Conservation (phyloP, 2,797 vertebrate genomes). For the Pseudochaenichthys georgianus region DNA sequence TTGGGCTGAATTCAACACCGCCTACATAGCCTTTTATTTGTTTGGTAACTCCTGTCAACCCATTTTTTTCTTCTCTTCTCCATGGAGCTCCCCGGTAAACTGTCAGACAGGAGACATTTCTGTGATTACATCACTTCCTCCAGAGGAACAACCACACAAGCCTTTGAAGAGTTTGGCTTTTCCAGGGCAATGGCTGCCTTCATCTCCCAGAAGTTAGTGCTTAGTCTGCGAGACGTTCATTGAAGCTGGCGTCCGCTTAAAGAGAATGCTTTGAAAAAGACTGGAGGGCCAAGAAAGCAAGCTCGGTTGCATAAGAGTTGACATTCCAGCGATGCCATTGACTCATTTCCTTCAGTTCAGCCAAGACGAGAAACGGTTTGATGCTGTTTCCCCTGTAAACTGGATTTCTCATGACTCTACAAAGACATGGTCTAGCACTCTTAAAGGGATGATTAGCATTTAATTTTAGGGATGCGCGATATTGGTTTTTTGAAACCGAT, state of each 20-base stretch:
- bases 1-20: constrained; percentile 26
- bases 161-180: constrained; percentile 72
- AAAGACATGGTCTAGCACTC: background rate
- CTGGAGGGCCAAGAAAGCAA: constrained; percentile 46
- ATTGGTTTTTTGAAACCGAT: no score
- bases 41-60: constrained; percentile 37
- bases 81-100: constrained; percentile 35
- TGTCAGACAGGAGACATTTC: constrained; percentile 62
- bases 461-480: no score
- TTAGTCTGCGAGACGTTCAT: constrained; percentile 71
- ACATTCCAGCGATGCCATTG: constrained; percentile 57
- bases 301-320: constrained; percentile 38
- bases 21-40: constrained; percentile 16
- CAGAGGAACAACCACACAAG: constrained; percentile 64
- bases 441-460: background rate
- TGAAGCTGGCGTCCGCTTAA: constrained; percentile 74
- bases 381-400: constrained; percentile 24
- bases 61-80: constrained; percentile 10
- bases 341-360: constrained; percentile 43
- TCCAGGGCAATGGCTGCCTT: constrained; percentile 58
- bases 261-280: constrained; percentile 70
- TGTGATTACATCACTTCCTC: constrained; percentile 78
- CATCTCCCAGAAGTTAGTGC: constrained; percentile 69
- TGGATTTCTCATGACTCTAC: background rate
- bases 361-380: constrained; percentile 23